phyloP scores from a whole-genome alignment of 2,797 vertebrate genomes.

The Serranus cabrilla region DNA sequence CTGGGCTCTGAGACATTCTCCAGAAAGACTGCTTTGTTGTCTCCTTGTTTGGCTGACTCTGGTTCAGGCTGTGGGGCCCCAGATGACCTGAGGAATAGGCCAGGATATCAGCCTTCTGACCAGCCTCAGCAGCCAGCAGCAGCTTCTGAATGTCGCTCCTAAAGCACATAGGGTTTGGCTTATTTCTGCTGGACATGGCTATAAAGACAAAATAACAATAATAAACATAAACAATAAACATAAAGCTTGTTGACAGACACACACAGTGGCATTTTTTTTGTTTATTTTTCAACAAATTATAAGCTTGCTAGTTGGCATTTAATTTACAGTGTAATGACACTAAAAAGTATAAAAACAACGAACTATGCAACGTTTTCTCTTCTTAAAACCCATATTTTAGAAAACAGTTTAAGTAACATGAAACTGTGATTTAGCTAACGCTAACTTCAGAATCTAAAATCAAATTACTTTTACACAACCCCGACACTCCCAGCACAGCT shows the following conservation, averaged over 20 bases:
- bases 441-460: not conserved
- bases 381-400: not conserved
- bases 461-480: not conserved
- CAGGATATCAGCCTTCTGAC: slow-evolving; percentile 78
- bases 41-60: slow-evolving; percentile 46
- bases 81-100: slow-evolving; percentile 82
- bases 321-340: not conserved
- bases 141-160: slow-evolving; percentile 59
- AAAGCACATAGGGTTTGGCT: slow-evolving; percentile 33
- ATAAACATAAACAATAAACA: no score
- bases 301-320: no score
- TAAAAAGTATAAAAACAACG: not conserved
- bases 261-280: not conserved
- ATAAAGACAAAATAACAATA: slow-evolving; percentile 1
- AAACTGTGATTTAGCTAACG: not conserved
- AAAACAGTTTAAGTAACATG: not conserved
- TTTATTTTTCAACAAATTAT: not conserved
- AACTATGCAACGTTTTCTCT: not conserved
- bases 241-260: slow-evolving; percentile 11
- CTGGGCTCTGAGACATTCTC: slow-evolving; percentile 59
- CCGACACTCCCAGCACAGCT: not conserved
- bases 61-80: slow-evolving; percentile 77
- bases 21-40: slow-evolving; percentile 62
- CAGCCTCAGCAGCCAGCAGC: slow-evolving; percentile 77
- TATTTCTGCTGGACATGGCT: slow-evolving; percentile 65